phyloP scores from a whole-genome alignment of 2,888 invertebrate genomes.

The Amphipoea oculea region DNA sequence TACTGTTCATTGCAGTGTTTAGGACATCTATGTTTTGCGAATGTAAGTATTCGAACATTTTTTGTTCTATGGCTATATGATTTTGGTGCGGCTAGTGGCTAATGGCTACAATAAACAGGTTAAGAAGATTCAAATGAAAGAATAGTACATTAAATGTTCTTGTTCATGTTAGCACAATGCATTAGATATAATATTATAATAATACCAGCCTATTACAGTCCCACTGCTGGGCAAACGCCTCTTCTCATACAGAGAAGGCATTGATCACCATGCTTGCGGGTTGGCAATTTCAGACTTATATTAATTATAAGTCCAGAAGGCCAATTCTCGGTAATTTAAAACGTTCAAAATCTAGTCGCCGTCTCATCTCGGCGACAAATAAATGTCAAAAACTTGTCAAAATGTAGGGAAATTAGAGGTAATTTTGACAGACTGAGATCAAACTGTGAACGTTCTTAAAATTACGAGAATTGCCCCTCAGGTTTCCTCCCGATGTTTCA shows the following conservation, averaged over 20 bases:
- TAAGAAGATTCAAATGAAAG: neutral
- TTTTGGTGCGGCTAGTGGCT: neutral
- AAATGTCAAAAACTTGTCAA: too few species aligned
- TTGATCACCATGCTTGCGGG: neutral
- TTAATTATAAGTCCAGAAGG: neutral
- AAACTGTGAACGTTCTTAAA: too few species aligned
- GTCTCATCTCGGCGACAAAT: too few species aligned
- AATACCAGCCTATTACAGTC: neutral
- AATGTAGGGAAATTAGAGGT: too few species aligned
- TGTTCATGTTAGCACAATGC: neutral
- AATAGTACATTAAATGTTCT: neutral
- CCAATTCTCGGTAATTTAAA: too few species aligned
- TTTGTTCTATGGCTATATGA: neutral
- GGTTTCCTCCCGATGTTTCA: neutral
- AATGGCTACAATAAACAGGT: neutral
- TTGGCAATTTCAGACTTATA: neutral
- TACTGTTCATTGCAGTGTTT: constrained; percentile 64
- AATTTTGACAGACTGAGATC: too few species aligned
- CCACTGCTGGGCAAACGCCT: neutral
- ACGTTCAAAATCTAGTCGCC: too few species aligned
- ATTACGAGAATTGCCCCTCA: too few species aligned
- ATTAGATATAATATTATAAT: neutral
- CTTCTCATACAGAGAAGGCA: neutral
- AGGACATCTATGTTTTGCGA: constrained; percentile 74
- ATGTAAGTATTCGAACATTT: constrained; percentile 68